phyloP scores from a whole-genome alignment of 1,140 invertebrate genomes.

The Holotrichia oblita region DNA sequence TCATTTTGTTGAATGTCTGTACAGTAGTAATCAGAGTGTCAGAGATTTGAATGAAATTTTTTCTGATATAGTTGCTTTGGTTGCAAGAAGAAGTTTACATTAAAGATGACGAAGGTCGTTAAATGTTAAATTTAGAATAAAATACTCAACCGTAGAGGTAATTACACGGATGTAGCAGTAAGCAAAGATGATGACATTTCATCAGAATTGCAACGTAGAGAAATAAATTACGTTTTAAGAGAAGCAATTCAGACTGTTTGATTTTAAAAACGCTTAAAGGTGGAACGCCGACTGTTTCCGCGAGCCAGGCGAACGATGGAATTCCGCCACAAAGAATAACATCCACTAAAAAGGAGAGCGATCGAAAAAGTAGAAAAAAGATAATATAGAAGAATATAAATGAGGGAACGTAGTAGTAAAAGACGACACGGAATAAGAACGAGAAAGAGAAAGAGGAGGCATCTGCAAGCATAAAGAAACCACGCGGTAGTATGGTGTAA shows the following conservation, averaged over 20 bases:
- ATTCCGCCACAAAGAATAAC: slow-evolving; percentile 24
- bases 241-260: background rate
- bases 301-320: background rate
- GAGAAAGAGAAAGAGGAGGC: background rate
- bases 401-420: background rate
- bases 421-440: background rate
- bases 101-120: too few species aligned
- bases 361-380: slow-evolving; percentile 28
- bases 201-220: background rate
- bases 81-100: too few species aligned
- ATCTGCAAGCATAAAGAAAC: slow-evolving; percentile 3
- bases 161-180: too few species aligned
- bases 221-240: slow-evolving; percentile 14
- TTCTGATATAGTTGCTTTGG: too few species aligned
- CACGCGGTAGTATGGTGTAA: background rate
- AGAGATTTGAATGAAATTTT: too few species aligned
- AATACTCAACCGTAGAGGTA: too few species aligned
- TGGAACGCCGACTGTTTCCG: slow-evolving; percentile 14
- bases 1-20: too few species aligned
- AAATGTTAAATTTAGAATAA: too few species aligned
- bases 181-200: background rate
- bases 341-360: background rate
- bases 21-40: too few species aligned
- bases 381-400: slow-evolving; percentile 29
- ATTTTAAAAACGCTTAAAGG: slow-evolving; percentile 18